A percentile compares a stretch with the other conserved stretches of the same genome.
These are phyloP conservation scores for Zygogramma bicolorata DNA, from an alignment of 2,888 invertebrate genomes.

Conservation along the genomic window DNA sequence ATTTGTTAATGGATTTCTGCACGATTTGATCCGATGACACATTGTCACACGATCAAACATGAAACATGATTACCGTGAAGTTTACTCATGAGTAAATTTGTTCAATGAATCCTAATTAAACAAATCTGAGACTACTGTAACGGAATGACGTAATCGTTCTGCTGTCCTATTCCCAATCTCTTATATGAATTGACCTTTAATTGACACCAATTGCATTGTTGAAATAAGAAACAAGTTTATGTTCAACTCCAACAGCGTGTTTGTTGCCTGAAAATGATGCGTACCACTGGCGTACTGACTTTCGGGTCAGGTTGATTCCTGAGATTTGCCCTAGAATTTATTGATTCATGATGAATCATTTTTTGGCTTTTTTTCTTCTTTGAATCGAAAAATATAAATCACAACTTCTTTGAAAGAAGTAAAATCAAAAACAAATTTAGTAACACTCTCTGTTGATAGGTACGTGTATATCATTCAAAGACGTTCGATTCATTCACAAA, in stretches of 20 bases:
- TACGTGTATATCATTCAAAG: too few relatives aligned
- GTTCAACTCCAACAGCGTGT: conserved; percentile 6
- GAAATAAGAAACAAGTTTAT: conserved; percentile 56
- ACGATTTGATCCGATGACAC: conserved; percentile 11
- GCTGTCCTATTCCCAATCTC: conserved; percentile 61
- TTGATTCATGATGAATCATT: too few relatives aligned
- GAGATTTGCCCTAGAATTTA: too few relatives aligned
- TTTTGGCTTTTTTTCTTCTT: too few relatives aligned
- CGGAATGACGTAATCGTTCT: conserved; percentile 59
- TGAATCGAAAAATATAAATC: too few relatives aligned
- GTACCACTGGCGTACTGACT: background rate
- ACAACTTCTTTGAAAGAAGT: too few relatives aligned
- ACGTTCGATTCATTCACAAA: too few relatives aligned
- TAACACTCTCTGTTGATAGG: too few relatives aligned
- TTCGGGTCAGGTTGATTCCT: too few relatives aligned
- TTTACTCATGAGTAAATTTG: conserved; percentile 35
- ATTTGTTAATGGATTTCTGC: conserved; percentile 9
- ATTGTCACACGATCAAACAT: conserved; percentile 17
- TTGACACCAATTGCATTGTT: conserved; percentile 64
- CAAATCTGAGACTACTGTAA: conserved; percentile 60
- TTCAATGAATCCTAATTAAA: conserved; percentile 50
- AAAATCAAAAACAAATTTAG: too few relatives aligned
- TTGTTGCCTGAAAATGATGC: conserved; percentile 4
- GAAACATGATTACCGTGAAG: conserved; percentile 25
- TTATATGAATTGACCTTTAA: conserved; percentile 65